Evolutionary conservation across 2,797 vertebrate genomes (phyloP).

Genomic region (Alosa sapidissima): DNA sequence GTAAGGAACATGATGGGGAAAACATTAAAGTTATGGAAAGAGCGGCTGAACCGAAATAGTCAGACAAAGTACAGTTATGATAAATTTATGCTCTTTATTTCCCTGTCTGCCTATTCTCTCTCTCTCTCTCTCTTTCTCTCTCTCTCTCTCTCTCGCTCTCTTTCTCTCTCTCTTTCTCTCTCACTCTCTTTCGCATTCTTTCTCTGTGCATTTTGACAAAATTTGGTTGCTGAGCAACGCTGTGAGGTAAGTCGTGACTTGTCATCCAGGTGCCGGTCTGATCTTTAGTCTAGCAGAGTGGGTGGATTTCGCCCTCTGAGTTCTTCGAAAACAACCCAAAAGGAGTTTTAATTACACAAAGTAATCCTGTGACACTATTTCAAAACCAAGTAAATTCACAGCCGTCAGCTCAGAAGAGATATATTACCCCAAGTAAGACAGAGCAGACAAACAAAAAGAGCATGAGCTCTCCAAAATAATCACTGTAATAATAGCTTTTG

Average conservation of each 20-base stretch:
- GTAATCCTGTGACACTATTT: background rate
- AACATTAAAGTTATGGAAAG: background rate
- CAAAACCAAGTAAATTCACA: background rate
- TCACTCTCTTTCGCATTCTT: background rate
- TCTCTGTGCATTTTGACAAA: background rate
- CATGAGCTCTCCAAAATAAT: background rate
- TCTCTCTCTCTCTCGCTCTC: background rate
- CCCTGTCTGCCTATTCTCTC: background rate
- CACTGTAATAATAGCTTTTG: background rate
- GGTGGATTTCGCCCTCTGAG: background rate
- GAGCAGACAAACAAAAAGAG: background rate
- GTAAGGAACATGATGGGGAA: background rate
- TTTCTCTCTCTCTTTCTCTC: too few species aligned
- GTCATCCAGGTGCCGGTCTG: background rate
- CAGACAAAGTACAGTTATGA: background rate
- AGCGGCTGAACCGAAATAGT: background rate
- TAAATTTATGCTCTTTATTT: background rate
- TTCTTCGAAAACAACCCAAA: background rate
- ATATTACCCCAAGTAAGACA: too few species aligned
- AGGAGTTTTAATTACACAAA: background rate
- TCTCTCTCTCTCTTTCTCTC: background rate
- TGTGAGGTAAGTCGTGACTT: constrained; percentile 1
- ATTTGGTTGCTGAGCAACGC: constrained; percentile 5
- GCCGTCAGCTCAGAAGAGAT: background rate
- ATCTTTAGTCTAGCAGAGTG: background rate